A percentile compares a stretch with the other conserved stretches of the same genome.
Evolutionary conservation across 2,888 invertebrate genomes (phyloP).

Genomic region (Gryllus longicercus): DNA sequence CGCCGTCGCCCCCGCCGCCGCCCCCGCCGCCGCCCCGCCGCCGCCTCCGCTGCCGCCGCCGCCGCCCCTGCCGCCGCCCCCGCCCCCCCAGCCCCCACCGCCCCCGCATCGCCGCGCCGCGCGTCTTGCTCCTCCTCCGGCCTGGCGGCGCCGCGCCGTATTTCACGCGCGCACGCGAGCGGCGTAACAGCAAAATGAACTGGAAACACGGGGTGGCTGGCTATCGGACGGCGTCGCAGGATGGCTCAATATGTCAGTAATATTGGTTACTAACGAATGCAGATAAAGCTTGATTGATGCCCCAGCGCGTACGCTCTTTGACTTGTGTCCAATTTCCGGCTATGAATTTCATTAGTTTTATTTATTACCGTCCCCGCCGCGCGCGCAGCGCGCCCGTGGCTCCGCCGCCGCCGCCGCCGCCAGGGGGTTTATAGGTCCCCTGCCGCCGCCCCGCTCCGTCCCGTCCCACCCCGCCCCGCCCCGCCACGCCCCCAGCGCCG

Average conservation of each 20-base stretch:
- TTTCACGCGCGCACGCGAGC: not conserved
- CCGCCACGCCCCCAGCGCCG: no score
- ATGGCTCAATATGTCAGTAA: constrained; percentile 10
- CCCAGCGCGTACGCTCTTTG: not conserved
- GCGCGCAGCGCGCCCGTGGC: not conserved
- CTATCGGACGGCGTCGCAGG: not conserved
- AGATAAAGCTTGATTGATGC: constrained; percentile 7
- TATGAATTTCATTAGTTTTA: constrained; percentile 17
- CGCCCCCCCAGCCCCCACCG: not conserved
- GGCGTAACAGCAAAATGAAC: not conserved
- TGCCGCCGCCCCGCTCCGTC: no score
- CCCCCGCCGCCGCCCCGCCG: rapidly evolving
- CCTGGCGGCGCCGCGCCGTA: not conserved
- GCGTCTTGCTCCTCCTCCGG: not conserved
- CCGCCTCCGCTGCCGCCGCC: not conserved
- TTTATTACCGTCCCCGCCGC: not conserved
- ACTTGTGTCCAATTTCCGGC: constrained; percentile 17
- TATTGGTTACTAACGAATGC: constrained; percentile 17
- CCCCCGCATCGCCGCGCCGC: not conserved
- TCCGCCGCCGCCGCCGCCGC: no score
- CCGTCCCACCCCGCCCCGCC: no score
- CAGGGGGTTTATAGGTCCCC: no score
- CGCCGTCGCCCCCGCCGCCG: no score
- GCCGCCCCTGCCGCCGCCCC: not conserved
- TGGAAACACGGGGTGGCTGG: not conserved